Conservation (phyloP, 2,113 vertebrate genomes). For the Oophaga pumilio region DNA sequence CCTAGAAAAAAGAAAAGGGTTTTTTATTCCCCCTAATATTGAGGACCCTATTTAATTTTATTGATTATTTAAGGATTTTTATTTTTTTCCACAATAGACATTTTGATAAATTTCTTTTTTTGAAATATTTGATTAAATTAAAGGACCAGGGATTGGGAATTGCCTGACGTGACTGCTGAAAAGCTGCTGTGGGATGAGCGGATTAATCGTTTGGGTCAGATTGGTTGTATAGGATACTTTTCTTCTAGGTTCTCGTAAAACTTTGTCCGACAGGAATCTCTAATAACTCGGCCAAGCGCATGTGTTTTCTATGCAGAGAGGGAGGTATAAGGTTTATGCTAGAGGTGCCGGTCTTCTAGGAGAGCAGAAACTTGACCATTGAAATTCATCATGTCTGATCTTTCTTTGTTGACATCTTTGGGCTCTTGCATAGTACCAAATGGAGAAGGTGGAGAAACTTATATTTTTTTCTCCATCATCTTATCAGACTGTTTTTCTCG, state of each 20-base stretch:
- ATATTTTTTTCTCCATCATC: too few relatives aligned
- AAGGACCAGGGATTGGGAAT: background rate
- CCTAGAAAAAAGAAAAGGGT: background rate
- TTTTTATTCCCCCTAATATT: background rate
- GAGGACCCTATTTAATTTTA: background rate
- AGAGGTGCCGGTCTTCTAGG: too few relatives aligned
- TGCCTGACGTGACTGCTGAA: background rate
- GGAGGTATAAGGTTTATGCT: too few relatives aligned
- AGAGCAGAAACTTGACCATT: too few relatives aligned
- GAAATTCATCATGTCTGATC: too few relatives aligned
- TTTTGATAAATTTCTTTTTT: background rate
- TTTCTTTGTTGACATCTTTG: too few relatives aligned
- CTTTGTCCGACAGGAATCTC: too few relatives aligned
- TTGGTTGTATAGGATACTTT: background rate
- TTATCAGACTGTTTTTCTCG: too few relatives aligned
- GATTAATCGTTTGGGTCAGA: background rate
- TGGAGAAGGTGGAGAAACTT: too few relatives aligned
- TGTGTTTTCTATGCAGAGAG: too few relatives aligned
- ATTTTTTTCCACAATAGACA: background rate
- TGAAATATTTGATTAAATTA: background rate
- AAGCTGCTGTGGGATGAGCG: background rate
- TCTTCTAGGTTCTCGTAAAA: background rate
- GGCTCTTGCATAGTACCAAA: too few relatives aligned
- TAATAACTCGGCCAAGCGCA: too few relatives aligned
- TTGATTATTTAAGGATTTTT: background rate